Conservation (phyloP, 2,113 vertebrate genomes). For the Platycercus adscitus region DNA sequence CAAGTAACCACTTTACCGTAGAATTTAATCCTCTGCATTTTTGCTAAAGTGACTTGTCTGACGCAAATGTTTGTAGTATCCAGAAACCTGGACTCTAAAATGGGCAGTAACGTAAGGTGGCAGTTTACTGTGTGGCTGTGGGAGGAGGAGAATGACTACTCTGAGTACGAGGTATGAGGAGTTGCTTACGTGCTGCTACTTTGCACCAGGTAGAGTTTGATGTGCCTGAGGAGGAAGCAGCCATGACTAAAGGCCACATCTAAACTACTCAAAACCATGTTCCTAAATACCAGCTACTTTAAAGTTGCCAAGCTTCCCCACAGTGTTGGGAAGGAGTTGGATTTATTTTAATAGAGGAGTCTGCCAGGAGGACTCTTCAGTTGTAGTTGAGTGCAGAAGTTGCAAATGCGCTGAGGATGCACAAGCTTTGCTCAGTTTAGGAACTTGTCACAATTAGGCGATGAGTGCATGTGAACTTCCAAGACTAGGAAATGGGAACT, state of each 20-base stretch:
- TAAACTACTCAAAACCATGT: not conserved
- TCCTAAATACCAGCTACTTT: not conserved
- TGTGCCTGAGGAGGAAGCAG: not conserved
- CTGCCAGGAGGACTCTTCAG: not conserved
- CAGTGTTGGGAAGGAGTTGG: accelerated
- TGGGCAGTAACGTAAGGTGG: not conserved
- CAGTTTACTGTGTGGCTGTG: not conserved
- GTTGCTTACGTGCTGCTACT: not conserved
- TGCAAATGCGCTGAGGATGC: not conserved
- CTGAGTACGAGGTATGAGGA: not conserved
- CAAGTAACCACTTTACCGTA: not conserved
- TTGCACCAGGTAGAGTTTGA: not conserved
- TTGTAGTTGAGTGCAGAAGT: not conserved
- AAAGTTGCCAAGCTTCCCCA: not conserved
- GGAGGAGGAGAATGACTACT: not conserved
- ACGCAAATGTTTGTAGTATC: not conserved
- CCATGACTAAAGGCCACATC: not conserved
- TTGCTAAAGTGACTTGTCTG: accelerated
- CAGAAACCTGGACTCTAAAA: not conserved
- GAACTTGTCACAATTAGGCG: not conserved
- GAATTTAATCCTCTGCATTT: not conserved
- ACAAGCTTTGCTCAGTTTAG: not conserved
- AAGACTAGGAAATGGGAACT: not conserved
- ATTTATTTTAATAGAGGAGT: not conserved
- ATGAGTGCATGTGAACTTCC: not conserved